Evolutionary conservation across 1,140 invertebrate genomes (phyloP).

Genomic region (Dysdera silvatica): DNA sequence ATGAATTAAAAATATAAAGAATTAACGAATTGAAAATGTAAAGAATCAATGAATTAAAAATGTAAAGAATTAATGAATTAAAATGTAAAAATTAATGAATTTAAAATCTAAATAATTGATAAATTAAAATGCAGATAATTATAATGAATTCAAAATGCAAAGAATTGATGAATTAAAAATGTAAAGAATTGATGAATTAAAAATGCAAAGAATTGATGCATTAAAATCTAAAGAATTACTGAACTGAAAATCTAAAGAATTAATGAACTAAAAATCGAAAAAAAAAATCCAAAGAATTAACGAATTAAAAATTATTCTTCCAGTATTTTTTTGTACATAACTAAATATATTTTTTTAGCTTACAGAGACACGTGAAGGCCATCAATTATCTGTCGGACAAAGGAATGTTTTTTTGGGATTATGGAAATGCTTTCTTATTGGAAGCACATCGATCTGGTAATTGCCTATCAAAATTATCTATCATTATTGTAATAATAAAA

Average conservation of each 20-base stretch:
- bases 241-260: too few species aligned
- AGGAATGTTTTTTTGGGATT: slow-evolving; percentile 62
- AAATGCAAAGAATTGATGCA: neutral
- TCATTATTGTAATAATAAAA: neutral
- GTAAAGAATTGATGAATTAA: neutral
- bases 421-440: slow-evolving; percentile 62
- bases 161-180: too few species aligned
- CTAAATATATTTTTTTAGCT: slow-evolving; percentile 43
- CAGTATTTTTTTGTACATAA: too few species aligned
- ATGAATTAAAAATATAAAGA: too few species aligned
- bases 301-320: too few species aligned
- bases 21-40: too few species aligned
- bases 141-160: too few species aligned
- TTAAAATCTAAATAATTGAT: too few species aligned
- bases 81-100: neutral
- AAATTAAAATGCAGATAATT: too few species aligned
- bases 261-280: too few species aligned
- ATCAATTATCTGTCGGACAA: slow-evolving; percentile 51
- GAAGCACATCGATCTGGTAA: slow-evolving; percentile 56
- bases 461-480: slow-evolving; percentile 22
- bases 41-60: neutral
- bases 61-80: neutral
- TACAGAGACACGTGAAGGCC: slow-evolving; percentile 55
- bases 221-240: neutral
- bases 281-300: too few species aligned